Conservation (phyloP, 2,888 invertebrate genomes). For the Polietes domitor region DNA sequence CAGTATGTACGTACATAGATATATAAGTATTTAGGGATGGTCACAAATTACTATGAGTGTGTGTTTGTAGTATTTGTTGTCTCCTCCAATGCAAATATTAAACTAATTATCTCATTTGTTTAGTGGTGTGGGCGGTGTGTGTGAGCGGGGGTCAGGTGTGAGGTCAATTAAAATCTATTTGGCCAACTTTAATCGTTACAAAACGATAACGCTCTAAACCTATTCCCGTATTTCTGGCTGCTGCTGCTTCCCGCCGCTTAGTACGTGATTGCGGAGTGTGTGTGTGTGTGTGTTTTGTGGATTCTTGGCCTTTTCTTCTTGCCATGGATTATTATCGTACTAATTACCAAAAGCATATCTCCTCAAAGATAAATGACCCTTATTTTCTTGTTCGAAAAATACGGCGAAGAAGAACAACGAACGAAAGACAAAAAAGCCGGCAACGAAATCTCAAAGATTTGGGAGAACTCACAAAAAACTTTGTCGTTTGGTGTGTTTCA, state of each 20-base stretch:
- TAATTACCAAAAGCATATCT: constrained; percentile 58
- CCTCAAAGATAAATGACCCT: constrained; percentile 53
- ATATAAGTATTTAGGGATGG: too few relatives aligned
- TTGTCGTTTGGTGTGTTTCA: constrained; percentile 25
- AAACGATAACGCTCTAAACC: constrained; percentile 17
- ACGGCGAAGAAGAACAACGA: constrained; percentile 29
- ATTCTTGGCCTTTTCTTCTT: background rate
- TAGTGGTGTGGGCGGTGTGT: background rate
- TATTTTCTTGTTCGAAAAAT: constrained; percentile 32
- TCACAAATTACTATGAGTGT: background rate
- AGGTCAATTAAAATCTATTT: constrained; percentile 49
- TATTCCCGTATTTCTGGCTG: background rate
- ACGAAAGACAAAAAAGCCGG: constrained; percentile 10
- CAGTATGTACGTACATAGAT: background rate
- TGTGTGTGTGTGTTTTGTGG: background rate
- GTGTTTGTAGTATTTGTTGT: background rate
- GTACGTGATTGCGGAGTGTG: too few relatives aligned
- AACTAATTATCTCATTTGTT: constrained; percentile 17
- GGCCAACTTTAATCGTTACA: constrained; percentile 30
- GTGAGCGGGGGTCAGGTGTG: background rate
- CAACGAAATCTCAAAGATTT: background rate
- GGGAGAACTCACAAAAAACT: constrained; percentile 20
- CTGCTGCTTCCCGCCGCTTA: background rate
- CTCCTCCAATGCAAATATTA: background rate
- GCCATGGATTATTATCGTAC: constrained; percentile 33